phyloP scores from a whole-genome alignment of 2,113 vertebrate genomes.

The Hippocampus mohnikei region DNA sequence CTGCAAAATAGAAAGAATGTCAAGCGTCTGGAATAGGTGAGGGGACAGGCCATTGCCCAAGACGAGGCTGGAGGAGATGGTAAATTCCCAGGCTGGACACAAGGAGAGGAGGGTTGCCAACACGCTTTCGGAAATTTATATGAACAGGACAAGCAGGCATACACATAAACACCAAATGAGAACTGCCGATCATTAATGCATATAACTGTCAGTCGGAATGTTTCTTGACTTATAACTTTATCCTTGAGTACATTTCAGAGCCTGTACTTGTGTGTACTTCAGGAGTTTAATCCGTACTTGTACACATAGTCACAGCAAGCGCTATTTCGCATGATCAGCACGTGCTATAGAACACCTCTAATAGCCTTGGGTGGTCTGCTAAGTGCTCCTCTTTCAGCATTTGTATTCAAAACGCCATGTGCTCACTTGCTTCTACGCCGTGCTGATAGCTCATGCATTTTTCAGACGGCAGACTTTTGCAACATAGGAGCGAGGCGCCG shows the following conservation, averaged over 20 bases:
- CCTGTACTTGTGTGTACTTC: neutral
- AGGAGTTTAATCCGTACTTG: neutral
- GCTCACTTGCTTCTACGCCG: neutral
- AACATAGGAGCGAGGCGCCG: neutral
- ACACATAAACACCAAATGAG: too few species aligned
- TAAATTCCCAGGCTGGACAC: too few species aligned
- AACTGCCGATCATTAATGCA: too few species aligned
- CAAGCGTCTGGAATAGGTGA: neutral
- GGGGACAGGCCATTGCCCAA: neutral
- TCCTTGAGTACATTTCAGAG: neutral
- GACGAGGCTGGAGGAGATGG: too few species aligned
- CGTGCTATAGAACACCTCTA: neutral
- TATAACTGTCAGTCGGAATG: too few species aligned
- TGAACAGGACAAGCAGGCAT: too few species aligned
- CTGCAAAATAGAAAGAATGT: neutral
- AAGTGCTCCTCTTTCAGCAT: slow-evolving; percentile 5
- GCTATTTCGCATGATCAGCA: neutral
- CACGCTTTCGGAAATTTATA: too few species aligned
- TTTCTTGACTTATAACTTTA: too few species aligned
- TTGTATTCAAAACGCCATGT: slow-evolving; percentile 2
- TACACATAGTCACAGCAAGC: neutral
- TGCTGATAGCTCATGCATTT: slow-evolving; percentile 6
- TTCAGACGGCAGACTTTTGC: neutral
- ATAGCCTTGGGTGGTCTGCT: slow-evolving; percentile 4
- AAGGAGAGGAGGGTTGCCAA: too few species aligned